Evolutionary conservation across 2,888 invertebrate genomes (phyloP), one percentile per base, ranked within the genome.

Genomic region (Eupithecia tripunctaria): DNA sequence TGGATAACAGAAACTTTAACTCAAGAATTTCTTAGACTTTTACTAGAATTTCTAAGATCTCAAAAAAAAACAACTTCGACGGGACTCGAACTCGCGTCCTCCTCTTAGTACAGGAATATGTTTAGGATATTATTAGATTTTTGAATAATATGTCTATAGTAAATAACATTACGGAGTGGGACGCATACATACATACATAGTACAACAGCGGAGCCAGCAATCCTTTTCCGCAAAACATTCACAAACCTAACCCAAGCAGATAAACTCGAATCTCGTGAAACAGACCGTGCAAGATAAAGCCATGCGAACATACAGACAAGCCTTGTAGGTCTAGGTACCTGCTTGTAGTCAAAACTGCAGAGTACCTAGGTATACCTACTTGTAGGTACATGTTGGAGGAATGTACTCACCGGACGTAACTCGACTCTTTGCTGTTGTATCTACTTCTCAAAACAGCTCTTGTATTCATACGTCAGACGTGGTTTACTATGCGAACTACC

Each of bases 381-480:
- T n/a, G n/a, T n/a, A n/a, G n/a, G n/a, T 29, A 4, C n/a, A 21
- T 51, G n/a, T 51, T 2, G 21, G 3, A 59, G 59, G 27, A 59
- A 59, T 27, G 25, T 25, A 15, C 27, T 5, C 27, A 5, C 59
- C 27, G 66, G 47, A 67, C 51, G 66, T 67, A 67, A 67, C 66
- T 67, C 32, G 51, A 38, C 21, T 63, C 63, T 29, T 15, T 15
- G 62, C 12, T 32, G 4, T 32, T 62, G 62, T 29, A 18, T 27
- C 8, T 29, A 36, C n/a, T 63, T 63, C 63, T 63, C 32, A 36
- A 63, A 36, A 63, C 62, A 29, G 36, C 36, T 59, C 59, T 59
- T 27, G 25, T 59, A 59, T 14, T 59, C 5, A 59, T 59, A 59
- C 32, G 10, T 21, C 21, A 8, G 25, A 8, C 56, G 15, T 41